Base-by-base conservation (phyloP, 2,797 vertebrate genomes). In the Hippocampus kuda region DNA sequence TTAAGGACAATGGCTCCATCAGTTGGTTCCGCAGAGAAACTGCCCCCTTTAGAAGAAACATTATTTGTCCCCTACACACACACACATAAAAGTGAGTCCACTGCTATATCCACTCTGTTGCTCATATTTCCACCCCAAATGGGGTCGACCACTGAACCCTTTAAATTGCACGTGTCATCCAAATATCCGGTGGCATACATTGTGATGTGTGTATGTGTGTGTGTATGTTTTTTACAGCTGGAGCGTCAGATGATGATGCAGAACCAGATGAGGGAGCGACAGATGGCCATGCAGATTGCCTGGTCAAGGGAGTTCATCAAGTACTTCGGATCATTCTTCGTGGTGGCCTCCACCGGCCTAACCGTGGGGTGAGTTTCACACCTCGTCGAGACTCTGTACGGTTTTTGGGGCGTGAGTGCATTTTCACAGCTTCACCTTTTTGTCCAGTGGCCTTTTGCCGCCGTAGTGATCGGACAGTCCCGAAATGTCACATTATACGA, bases 191-290 rank as follows among this genome's bases (percentile, higher is more conserved):
- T n/a, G 22, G 8, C 53, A 24, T 13, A 34, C 34, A 34, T 34
- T 34, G 1, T 34, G 34, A 34, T 5, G 5, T 4, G 10, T 67
- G 6, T 70, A 30, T 72, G 24, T 5, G 5, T 11, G 3, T 63
- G 60, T 67, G 11, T 70, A 27, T 73, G 22, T 67, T 68, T 49
- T 54, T 1, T 75, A 9, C 41, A 96, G 95, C 75, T 97, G 88
- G 94, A 97, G 88, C 93, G 94, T 70, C 94, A 97, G 84, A 88
- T 97, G 69, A 42, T 90, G 59, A 90, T 98, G 92, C 94, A 97
- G 86, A 94, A 93, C 79, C 90, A 96, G 85, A 94, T 95, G 92
- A 90, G 92, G 56, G 92, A 97, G 85, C 87, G 93, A 68, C 93
- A 95, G 87, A 85, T 91, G 90, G 93, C 94, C 0, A 92, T 94